Evolutionary conservation across 2,888 invertebrate genomes (phyloP).

Genomic region (Polyommatus iphigenia): DNA sequence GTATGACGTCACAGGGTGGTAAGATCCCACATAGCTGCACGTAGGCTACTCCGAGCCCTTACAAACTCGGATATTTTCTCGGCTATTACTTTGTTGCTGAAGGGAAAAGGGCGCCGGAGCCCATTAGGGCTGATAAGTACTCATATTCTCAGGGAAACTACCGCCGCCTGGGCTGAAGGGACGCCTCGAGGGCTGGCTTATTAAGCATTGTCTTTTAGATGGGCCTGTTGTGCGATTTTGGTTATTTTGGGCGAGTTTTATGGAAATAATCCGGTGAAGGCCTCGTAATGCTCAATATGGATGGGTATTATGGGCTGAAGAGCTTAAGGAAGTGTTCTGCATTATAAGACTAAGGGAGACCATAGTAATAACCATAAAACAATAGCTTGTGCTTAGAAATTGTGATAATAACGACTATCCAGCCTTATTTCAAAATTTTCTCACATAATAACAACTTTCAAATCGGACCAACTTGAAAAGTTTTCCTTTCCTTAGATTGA

Average conservation of each 20-base stretch:
- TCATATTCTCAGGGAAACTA: slow-evolving; percentile 12
- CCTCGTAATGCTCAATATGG: not conserved
- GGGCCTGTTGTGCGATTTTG: slow-evolving; percentile 1
- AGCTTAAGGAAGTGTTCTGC: not conserved
- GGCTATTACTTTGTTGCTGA: slow-evolving; percentile 19
- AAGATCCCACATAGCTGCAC: not conserved
- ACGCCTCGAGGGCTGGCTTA: slow-evolving; percentile 12
- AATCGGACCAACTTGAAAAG: not conserved
- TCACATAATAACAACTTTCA: not conserved
- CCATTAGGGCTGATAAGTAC: slow-evolving; percentile 17
- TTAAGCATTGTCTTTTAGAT: slow-evolving; percentile 15
- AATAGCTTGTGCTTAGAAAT: too few species aligned
- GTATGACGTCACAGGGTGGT: slow-evolving; percentile 6
- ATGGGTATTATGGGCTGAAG: not conserved
- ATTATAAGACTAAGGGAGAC: not conserved
- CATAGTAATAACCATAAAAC: too few species aligned
- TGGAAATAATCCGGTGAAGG: not conserved
- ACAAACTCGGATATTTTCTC: slow-evolving; percentile 6
- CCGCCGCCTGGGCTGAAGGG: slow-evolving; percentile 12
- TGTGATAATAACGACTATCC: too few species aligned
- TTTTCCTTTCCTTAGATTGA: not conserved
- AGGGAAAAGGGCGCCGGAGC: slow-evolving; percentile 14
- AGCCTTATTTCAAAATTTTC: not conserved
- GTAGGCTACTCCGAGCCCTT: not conserved
- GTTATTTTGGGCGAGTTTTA: not conserved